phyloP scores from a whole-genome alignment of 2,888 invertebrate genomes.

The Imbricaverruca yamaguchii region DNA sequence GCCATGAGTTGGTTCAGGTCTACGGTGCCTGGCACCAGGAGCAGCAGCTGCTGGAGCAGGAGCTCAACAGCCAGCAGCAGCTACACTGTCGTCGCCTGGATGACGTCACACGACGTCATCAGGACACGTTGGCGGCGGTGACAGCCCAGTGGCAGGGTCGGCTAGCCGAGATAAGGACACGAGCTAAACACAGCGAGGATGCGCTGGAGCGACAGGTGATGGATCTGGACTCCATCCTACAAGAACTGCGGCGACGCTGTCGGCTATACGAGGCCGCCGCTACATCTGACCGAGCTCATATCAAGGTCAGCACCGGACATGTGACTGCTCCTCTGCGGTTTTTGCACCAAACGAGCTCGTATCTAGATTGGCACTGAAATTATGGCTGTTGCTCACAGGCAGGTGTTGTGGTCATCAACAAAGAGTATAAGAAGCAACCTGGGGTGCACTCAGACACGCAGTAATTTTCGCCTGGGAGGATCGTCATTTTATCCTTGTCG shows the following conservation, averaged over 20 bases:
- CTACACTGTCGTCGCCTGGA: conserved; percentile 40
- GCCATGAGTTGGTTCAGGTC: conserved; percentile 39
- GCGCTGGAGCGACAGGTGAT: not conserved
- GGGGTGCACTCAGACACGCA: no score
- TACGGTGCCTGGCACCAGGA: conserved; percentile 28
- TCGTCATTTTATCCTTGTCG: no score
- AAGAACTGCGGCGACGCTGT: not conserved
- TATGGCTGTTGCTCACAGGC: no score
- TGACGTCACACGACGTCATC: conserved; percentile 40
- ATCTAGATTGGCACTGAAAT: no score
- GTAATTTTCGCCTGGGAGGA: no score
- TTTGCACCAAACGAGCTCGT: no score
- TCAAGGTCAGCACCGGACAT: not conserved
- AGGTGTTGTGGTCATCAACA: no score
- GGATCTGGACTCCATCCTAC: not conserved
- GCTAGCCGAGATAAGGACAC: conserved; percentile 40
- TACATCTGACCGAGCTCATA: not conserved
- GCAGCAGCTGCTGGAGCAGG: conserved; percentile 23
- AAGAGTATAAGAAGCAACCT: no score
- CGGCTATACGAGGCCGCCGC: not conserved
- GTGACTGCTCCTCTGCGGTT: no score
- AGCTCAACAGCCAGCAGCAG: conserved; percentile 37
- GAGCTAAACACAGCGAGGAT: conserved; percentile 23
- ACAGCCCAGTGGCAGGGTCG: conserved; percentile 37
- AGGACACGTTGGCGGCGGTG: conserved; percentile 34